phyloP scores from a whole-genome alignment of 2,797 vertebrate genomes.

The Nannoperca australis region DNA sequence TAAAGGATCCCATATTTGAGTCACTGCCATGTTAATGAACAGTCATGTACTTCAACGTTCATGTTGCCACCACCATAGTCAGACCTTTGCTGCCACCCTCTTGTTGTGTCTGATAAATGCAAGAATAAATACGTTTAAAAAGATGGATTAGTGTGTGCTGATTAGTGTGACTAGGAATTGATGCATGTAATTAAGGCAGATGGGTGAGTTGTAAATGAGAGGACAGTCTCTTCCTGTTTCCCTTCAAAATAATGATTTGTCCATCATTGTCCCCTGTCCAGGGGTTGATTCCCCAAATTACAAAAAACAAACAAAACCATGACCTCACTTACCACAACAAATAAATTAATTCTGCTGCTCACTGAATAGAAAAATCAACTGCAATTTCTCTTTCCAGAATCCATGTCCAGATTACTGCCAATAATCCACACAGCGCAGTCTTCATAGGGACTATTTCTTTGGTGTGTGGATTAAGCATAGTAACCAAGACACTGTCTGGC shows the following conservation, averaged over 20 bases:
- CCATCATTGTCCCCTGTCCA: no score
- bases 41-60: not conserved
- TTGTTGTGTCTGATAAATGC: not conserved
- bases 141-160: not conserved
- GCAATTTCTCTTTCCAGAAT: not conserved
- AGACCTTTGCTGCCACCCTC: conserved; percentile 48
- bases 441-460: not conserved
- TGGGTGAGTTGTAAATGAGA: not conserved
- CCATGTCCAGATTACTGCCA: not conserved
- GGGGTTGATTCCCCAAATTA: no score
- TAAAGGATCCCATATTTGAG: not conserved
- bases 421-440: no score
- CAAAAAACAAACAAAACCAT: no score
- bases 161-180: not conserved
- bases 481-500: not conserved
- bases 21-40: not conserved
- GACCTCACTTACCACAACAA: not conserved
- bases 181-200: not conserved
- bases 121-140: not conserved
- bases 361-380: not conserved
- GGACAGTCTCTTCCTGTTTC: not conserved
- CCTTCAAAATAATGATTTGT: not conserved
- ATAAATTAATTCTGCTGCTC: not conserved
- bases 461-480: not conserved
- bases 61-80: not conserved